Percentiles rank a stretch among this genome's conserved stretches.
Conservation (phyloP, 2,113 vertebrate species). For the Rhegmatorhina hoffmannsi region DNA sequence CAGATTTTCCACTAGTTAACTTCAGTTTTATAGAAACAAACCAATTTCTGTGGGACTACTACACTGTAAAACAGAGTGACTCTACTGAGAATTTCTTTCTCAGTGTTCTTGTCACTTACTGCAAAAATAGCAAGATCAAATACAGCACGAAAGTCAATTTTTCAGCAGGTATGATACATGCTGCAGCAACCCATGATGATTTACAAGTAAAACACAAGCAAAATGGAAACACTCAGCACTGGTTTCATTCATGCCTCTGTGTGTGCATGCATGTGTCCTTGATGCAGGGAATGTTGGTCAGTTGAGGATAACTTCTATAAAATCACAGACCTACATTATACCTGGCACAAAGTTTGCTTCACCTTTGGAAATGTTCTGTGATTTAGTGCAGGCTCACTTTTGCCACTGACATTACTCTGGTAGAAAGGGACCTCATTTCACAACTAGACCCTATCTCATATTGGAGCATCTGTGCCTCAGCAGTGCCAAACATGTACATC, state of each 20-base stretch:
- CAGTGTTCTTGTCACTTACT: not conserved
- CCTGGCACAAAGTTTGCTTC: not conserved
- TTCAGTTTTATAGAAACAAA: not conserved
- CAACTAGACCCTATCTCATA: not conserved
- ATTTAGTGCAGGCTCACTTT: not conserved
- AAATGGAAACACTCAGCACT: not conserved
- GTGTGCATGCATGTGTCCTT: not conserved
- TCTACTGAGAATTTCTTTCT: not conserved
- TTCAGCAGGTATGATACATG: not conserved
- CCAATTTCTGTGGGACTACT: not conserved
- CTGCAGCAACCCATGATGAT: not conserved
- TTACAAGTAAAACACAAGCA: not conserved
- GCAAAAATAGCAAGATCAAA: slow-evolving; percentile 1
- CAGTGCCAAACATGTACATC: slow-evolving; percentile 54
- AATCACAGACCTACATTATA: not conserved
- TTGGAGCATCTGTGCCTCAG: slow-evolving; percentile 25
- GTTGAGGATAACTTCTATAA: not conserved
- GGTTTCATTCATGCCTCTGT: not conserved
- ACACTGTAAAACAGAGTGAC: not conserved
- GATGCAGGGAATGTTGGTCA: not conserved
- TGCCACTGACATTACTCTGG: not conserved
- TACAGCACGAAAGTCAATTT: not conserved
- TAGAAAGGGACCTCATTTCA: slow-evolving; percentile 31
- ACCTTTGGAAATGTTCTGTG: rapidly evolving
- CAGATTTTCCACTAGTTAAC: not conserved